Base-by-base conservation (phyloP, 2,888 invertebrate genomes). In the Nudaria mundana region DNA sequence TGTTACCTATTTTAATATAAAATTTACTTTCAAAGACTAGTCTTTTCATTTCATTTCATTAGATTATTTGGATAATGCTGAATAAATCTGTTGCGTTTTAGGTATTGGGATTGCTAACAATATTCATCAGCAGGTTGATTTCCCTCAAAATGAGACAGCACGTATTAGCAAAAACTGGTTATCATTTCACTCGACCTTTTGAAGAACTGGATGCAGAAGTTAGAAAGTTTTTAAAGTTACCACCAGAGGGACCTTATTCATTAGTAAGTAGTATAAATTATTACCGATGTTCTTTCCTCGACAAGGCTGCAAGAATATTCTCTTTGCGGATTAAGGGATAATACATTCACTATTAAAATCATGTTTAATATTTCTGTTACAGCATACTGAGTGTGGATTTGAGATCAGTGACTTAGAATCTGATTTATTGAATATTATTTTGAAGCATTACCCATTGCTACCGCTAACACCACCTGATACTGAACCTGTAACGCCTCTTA, bases 121-220 rank as follows among this genome's bases (percentile, higher is more conserved):
- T 29, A 66, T 10, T 79, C 72, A 10, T 33, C 3, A 24, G 35
- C 40, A 76, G 4, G 41, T 64, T 30, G 66, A 70, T 48, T 71
- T 72, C 61, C 42, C 56, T 43, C 39, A 2, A 48, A 3, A 78
- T 72, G 48, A 67, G 59, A 11, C 75, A 71, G 35, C 49, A 58
- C 15, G 43, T 71, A 36, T 42, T 77, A 5, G 70, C 61, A 40
- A 67, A 73, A 33, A 70, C 76, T 3, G 71, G 66, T 0, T 46
- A 64, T 29, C 61, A 66, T 47, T 81, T 81, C 28, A 69, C 71
- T 1, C 65, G 68, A 33, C 67, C 79, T 1, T 40, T 24, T 2
- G 66, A 59, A 20, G 63, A 60, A 3, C 41, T 84, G 0, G 71
- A 77, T 25, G 30, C 44, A 23, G 72, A 73, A 40, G 61, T 82